phyloP scores from a whole-genome alignment of 1,140 invertebrate genomes.

The Ips nitidus region DNA sequence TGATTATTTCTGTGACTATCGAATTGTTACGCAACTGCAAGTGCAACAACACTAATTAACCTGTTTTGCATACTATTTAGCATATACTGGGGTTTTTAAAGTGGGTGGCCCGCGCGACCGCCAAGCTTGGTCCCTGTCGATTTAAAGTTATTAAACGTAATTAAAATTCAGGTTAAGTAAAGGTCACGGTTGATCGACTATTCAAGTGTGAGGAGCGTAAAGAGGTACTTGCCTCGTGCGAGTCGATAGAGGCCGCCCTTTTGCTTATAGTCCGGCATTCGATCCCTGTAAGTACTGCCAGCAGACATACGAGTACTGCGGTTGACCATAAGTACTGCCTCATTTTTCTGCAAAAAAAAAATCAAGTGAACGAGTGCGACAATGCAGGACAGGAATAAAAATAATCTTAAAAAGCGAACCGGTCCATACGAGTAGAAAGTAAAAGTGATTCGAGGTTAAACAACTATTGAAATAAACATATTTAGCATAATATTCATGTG shows the following conservation, averaged over 20 bases:
- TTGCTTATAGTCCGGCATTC: constrained; percentile 44
- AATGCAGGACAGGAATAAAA: neutral
- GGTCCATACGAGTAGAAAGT: constrained; percentile 25
- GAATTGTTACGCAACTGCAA: too few relatives aligned
- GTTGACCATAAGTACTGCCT: constrained; percentile 41
- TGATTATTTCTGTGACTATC: too few relatives aligned
- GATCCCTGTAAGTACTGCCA: constrained; percentile 34
- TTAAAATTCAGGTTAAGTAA: too few relatives aligned
- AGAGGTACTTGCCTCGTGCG: neutral
- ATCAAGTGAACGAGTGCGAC: constrained; percentile 4
- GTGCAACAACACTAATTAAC: too few relatives aligned
- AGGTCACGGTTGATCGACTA: too few relatives aligned
- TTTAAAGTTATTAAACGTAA: too few relatives aligned
- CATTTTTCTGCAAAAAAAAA: constrained; percentile 44
- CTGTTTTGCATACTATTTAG: too few relatives aligned
- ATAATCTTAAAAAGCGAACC: constrained; percentile 19
- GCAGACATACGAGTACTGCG: constrained; percentile 34
- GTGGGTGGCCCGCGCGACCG: too few relatives aligned
- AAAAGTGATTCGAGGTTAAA: constrained; percentile 31
- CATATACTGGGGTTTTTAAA: too few relatives aligned
- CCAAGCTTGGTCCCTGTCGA: too few relatives aligned
- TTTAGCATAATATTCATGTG: neutral
- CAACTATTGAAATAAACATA: constrained; percentile 2
- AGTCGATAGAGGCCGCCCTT: constrained; percentile 37
- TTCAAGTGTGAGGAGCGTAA: too few relatives aligned